Base-by-base conservation (phyloP, 2,888 invertebrate genomes). In the Oligia fasciuncula region DNA sequence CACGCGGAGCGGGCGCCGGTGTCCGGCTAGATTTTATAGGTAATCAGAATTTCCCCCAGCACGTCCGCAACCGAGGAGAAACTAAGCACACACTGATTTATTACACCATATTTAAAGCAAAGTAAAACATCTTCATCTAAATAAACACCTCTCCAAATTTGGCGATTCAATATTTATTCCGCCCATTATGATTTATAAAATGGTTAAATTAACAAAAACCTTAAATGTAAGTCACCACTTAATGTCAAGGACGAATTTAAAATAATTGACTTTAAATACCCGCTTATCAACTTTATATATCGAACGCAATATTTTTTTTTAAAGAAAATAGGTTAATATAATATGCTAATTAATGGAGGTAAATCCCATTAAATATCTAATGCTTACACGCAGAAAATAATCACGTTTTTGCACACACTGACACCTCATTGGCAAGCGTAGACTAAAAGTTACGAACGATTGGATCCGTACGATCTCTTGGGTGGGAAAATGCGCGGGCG, bases 1-100 rank as follows among this genome's bases (percentile, higher is more conserved):
- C 80, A 85, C 69, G 23, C 69, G 76, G 13, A 76, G 66, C 80
- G 70, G 35, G 60, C 75, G 69, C 67, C 77, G 77, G 70, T 88
- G 77, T 91, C 92, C 92, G 92, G 90, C 88, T 91, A 84, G 79
- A 83, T 92, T 91, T 91, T 90, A 89, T 90, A 92, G 92, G 93
- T 93, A 93, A 93, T 93, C 90, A 89, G 79, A 80, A 88, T 91
- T 93, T 92, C 91, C 91, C 85, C 62, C 68, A 70, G 73, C 79
- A 57, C 76, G 73, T 81, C 84, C 80, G 83, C 70, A 79, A 66
- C 69, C 72, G 73, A 76, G n/a, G 73, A 79, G 78, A 79, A 82
- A 84, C 51, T 75, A n/a, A 51, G 17, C 51, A 68, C 81, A 79
- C 76, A 76, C 80, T 73, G 68, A 87, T 80, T 79, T 82, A 87